Percentiles rank a stretch among this genome's conserved stretches.
Evolutionary conservation across 2,113 vertebrate species (phyloP).

Genomic region (Passer montanus): DNA sequence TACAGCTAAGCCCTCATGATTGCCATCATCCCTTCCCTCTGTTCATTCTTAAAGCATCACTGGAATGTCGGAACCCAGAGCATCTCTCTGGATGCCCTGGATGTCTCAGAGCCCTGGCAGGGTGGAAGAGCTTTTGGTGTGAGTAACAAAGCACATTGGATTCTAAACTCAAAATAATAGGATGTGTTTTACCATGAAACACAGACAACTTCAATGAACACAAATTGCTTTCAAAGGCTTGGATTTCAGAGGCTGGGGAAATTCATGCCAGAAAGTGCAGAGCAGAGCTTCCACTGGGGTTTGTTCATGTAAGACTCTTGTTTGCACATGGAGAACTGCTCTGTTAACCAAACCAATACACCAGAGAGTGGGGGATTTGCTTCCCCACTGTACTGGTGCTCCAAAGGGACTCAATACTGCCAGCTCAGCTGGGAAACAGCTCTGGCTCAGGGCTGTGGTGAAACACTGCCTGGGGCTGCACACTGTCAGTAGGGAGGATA

Average conservation of each 20-base stretch:
- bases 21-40: not conserved
- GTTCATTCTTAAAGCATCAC: not conserved
- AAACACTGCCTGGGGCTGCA: not conserved
- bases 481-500: not conserved
- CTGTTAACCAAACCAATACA: not conserved
- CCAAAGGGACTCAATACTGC: not conserved
- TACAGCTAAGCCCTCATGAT: not conserved
- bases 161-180: not conserved
- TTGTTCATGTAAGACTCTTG: not conserved
- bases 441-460: not conserved
- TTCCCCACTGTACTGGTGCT: not conserved
- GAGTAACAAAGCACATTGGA: not conserved
- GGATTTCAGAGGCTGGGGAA: not conserved
- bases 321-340: not conserved
- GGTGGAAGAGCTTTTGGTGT: not conserved
- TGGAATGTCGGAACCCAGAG: no score
- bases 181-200: not conserved
- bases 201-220: not conserved
- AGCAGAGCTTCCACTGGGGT: not conserved
- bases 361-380: accelerated
- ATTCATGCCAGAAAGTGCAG: not conserved
- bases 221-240: not conserved
- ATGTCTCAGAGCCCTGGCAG: no score
- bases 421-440: not conserved
- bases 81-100: no score